A percentile compares a stretch with the other conserved stretches of the same genome.
phyloP scores from a whole-genome alignment of 2,888 invertebrate species.

The Nomada fabriciana region DNA sequence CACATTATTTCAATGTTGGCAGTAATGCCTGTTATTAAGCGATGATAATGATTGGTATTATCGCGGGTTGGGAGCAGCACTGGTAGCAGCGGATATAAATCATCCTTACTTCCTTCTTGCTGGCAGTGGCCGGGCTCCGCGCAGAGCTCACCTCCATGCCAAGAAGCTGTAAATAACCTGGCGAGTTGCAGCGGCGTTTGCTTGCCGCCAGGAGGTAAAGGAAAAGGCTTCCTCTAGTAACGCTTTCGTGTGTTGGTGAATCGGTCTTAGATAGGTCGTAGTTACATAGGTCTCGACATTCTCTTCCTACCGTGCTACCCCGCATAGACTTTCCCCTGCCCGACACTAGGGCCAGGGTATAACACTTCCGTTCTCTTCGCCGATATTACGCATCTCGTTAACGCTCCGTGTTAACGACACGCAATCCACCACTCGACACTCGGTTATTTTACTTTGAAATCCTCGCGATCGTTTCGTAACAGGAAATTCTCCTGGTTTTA shows the following conservation, averaged over 20 bases:
- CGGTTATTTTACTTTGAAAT: neutral
- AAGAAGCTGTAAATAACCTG: constrained; percentile 83
- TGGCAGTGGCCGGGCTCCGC: constrained; percentile 77
- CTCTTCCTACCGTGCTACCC: constrained; percentile 61
- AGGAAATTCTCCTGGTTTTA: neutral
- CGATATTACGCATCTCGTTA: constrained; percentile 68
- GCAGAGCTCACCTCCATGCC: constrained; percentile 79
- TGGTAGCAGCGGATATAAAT: constrained; percentile 84
- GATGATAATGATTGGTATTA: constrained; percentile 85
- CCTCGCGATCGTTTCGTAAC: neutral
- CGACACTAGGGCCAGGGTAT: neutral
- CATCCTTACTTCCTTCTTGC: constrained; percentile 84
- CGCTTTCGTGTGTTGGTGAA: constrained; percentile 44
- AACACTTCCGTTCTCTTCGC: constrained; percentile 29
- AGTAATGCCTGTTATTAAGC: constrained; percentile 85
- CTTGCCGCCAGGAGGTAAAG: constrained; percentile 63
- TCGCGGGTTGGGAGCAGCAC: constrained; percentile 84
- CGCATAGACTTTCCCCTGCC: constrained; percentile 36
- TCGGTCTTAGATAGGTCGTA: constrained; percentile 59
- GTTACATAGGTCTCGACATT: constrained; percentile 36
- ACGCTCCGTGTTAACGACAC: constrained; percentile 51
- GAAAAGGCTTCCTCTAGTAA: constrained; percentile 54
- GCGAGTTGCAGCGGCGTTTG: constrained; percentile 73
- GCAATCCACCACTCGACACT: constrained; percentile 30
- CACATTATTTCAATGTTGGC: constrained; percentile 85